These are phyloP conservation scores for Mylabris phalerata DNA, from an alignment of 1,140 invertebrate species.

Conservation along the genomic window DNA sequence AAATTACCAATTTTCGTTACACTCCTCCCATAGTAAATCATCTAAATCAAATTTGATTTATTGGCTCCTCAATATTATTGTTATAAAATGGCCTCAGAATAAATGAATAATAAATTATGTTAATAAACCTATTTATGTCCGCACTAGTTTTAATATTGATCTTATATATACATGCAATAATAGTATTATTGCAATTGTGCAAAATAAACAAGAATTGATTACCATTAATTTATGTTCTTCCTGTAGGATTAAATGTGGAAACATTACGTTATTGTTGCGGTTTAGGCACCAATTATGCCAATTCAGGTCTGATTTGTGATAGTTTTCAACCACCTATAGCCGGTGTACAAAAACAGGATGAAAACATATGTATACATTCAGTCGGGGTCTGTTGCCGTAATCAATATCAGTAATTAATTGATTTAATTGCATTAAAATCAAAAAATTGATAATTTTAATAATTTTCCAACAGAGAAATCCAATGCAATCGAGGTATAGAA, in stretches of 20 bases:
- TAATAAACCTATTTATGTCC: constrained; percentile 12
- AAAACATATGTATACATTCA: constrained; percentile 29
- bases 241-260: constrained; percentile 24
- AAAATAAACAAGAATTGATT: not conserved
- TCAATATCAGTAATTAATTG: constrained; percentile 22
- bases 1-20: too few species aligned
- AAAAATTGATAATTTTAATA: not conserved
- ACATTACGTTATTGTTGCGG: constrained; percentile 34
- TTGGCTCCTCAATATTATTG: too few species aligned
- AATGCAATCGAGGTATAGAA: constrained; percentile 25
- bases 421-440: too few species aligned
- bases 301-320: constrained; percentile 27
- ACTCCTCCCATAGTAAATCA: too few species aligned
- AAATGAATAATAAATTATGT: constrained; percentile 15
- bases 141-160: constrained; percentile 12
- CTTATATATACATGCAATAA: constrained; percentile 3
- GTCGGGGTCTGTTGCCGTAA: constrained; percentile 35
- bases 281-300: constrained; percentile 33
- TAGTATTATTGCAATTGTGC: constrained; percentile 1
- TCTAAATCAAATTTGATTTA: too few species aligned
- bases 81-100: constrained; percentile 7
- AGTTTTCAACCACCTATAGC: constrained; percentile 29
- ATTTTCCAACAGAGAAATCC: constrained; percentile 18
- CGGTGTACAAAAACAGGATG: constrained; percentile 23
- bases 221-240: not conserved